Base-by-base conservation (phyloP, 2,113 vertebrate species). In the Helogale parvula region DNA sequence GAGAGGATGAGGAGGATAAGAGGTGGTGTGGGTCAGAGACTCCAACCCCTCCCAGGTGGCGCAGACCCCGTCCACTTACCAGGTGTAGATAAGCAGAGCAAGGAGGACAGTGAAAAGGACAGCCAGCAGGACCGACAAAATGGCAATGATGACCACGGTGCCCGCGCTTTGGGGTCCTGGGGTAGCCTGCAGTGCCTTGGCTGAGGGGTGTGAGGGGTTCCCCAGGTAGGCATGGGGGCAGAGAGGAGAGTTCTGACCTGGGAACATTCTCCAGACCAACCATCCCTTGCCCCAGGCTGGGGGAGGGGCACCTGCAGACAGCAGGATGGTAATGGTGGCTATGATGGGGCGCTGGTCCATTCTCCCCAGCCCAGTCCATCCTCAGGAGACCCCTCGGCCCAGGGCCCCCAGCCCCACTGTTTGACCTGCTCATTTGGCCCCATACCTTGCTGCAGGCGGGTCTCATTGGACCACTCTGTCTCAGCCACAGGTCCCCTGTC, bases 101-200 rank as follows among this genome's bases (percentile, higher is more conserved):
- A 98, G 35, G 47, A 99, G 95, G 5, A 35, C 41, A 0, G 96
- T 96, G 50, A 99, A 95, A n/a, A 99, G 88, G 65, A 98, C 0
- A n/a, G 98, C 98, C 0, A 98, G 77, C 66, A 99, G 97, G 94
- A 98, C 93, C 14, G 98, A 98, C 74, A 98, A 97, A 76, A 99
- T 94, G 93, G 98, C 5, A 21, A 98, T 96, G 96, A 99, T 97
- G 94, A 98, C 93, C 54, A 96, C 94, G 0, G 93, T 86, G 7
- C 93, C 97, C 63, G 54, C 21, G 77, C 33, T 93, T 1, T 2
- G 68, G 1, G 15, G 11, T 66, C 33, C 0, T 0, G 3, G 9
- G 2, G 2, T 76, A 0, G 35, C 13, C 2, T 10, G 0, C 0
- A 97, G 23, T 0, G n/a, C 0, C 65, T 0, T 7, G 23, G 83